phyloP scores from a whole-genome alignment of 2,888 invertebrate genomes.

The Teleogryllus oceanicus region DNA sequence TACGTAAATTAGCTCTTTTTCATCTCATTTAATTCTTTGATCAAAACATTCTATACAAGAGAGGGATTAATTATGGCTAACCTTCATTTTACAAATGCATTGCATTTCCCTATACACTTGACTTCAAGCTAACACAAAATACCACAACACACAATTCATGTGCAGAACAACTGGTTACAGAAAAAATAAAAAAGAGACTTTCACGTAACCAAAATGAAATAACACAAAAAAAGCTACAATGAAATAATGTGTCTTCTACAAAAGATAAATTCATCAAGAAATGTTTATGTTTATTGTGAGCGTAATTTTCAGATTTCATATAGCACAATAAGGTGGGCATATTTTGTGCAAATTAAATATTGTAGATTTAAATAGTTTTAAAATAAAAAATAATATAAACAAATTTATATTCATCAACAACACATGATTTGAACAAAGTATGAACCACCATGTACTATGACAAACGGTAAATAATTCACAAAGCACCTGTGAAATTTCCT shows the following conservation, averaged over 20 bases:
- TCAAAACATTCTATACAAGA: constrained; percentile 36
- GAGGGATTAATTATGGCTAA: constrained; percentile 32
- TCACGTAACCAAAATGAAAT: constrained; percentile 30
- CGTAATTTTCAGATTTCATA: constrained; percentile 25
- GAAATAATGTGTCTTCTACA: constrained; percentile 34
- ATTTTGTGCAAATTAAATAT: constrained; percentile 35
- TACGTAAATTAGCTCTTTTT: constrained; percentile 29
- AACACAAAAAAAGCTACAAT: constrained; percentile 34
- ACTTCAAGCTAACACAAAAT: constrained; percentile 37
- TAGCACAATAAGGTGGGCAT: constrained; percentile 33
- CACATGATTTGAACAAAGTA: constrained; percentile 34
- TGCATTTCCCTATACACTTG: constrained; percentile 35
- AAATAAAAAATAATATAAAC: constrained; percentile 32
- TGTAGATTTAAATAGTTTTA: constrained; percentile 35
- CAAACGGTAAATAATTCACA: constrained; percentile 32
- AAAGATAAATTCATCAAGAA: constrained; percentile 36
- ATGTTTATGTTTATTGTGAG: constrained; percentile 34
- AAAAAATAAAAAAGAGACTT: constrained; percentile 23
- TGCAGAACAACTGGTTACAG: constrained; percentile 33
- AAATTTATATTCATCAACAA: constrained; percentile 33
- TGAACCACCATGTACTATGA: constrained; percentile 32
- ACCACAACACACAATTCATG: constrained; percentile 34
- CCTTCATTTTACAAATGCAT: constrained; percentile 37
- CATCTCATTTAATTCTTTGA: constrained; percentile 33
- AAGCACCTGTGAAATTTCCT: constrained; percentile 33